Conservation (phyloP, 2,797 vertebrate species). For the Capromys pilorides region DNA sequence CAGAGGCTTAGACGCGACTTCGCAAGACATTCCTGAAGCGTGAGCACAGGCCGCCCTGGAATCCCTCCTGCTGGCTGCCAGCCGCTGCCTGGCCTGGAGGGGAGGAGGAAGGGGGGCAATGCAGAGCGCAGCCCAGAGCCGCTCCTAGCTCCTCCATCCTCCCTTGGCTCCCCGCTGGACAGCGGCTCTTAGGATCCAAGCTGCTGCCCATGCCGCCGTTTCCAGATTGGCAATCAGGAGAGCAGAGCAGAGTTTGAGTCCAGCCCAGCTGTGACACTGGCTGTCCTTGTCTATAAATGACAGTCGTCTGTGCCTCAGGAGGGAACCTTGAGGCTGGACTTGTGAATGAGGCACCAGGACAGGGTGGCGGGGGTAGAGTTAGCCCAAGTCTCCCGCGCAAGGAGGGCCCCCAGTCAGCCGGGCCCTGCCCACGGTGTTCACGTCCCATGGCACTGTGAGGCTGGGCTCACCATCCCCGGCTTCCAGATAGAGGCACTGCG, state of each 20-base stretch:
- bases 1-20: constrained; percentile 78
- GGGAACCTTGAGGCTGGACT: neutral
- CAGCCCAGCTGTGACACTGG: neutral
- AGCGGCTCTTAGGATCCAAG: constrained; percentile 71
- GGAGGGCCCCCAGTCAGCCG: fast-evolving
- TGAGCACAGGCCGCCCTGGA: constrained; percentile 66
- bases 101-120: constrained; percentile 19
- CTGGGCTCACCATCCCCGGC: neutral
- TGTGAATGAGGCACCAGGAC: neutral
- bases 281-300: neutral
- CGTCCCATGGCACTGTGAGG: neutral
- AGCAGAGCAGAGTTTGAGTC: constrained; percentile 57
- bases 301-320: fast-evolving
- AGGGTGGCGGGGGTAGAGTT: neutral
- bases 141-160: neutral
- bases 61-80: constrained; percentile 69
- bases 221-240: constrained; percentile 31
- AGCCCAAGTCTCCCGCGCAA: neutral
- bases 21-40: constrained; percentile 78
- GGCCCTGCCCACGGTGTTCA: neutral
- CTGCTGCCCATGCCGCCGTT: neutral
- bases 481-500: neutral
- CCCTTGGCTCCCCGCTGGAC: constrained; percentile 70
- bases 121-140: neutral
- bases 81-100: neutral